phyloP scores from a whole-genome alignment of 2,888 invertebrate genomes.

The Ophion slaviceki region DNA sequence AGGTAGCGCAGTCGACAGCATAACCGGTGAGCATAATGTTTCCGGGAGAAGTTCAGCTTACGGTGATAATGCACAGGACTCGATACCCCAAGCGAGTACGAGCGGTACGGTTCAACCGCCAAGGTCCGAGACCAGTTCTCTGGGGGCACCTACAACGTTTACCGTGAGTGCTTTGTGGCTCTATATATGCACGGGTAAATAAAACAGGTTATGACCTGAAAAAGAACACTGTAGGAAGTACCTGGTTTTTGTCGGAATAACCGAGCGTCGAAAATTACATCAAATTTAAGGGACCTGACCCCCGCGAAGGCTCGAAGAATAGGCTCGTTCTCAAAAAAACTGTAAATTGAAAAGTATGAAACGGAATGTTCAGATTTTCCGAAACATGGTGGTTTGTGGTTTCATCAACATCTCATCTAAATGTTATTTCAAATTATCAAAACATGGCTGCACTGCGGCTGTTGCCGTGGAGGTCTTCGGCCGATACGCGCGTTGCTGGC shows the following conservation, averaged over 20 bases:
- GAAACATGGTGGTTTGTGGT: too few species aligned
- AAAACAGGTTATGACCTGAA: neutral
- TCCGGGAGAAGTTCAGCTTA: constrained; percentile 97
- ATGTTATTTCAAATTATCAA: too few species aligned
- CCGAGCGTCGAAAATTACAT: neutral
- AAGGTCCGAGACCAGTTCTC: constrained; percentile 86
- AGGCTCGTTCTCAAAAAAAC: too few species aligned
- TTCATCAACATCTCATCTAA: too few species aligned
- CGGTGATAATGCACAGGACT: constrained; percentile 89
- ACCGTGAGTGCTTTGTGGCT: constrained; percentile 77
- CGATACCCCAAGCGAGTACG: constrained; percentile 76
- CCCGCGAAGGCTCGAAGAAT: too few species aligned
- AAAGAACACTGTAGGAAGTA: neutral
- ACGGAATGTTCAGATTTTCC: too few species aligned
- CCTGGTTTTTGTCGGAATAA: neutral
- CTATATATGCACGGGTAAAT: neutral
- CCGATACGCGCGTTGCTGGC: too few species aligned
- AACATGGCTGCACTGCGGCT: too few species aligned
- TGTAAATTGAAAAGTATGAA: too few species aligned
- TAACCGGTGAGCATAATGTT: constrained; percentile 92
- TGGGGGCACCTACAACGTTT: constrained; percentile 84
- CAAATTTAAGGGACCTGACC: too few species aligned
- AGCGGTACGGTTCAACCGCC: constrained; percentile 83
- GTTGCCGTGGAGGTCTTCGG: too few species aligned
- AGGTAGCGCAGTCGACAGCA: constrained; percentile 96